Evolutionary conservation across 2,888 invertebrate species (phyloP).

Genomic region (Leptothorax acervorum): DNA sequence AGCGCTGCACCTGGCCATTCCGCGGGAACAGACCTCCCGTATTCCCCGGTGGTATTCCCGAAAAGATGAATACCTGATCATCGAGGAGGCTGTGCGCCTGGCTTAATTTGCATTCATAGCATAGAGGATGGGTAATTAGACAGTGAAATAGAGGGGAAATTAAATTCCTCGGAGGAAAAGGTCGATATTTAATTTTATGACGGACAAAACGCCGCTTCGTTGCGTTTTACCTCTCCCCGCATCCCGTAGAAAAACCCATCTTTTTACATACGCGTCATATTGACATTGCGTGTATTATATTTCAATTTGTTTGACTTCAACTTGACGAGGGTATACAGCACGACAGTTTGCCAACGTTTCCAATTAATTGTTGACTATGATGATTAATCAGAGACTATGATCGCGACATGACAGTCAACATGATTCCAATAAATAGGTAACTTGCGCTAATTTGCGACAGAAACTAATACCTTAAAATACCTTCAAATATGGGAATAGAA

Average conservation of each 20-base stretch:
- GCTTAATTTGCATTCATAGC: conserved; percentile 23
- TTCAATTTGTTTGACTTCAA: background rate
- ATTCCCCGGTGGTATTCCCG: conserved; percentile 10
- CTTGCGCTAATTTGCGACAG: background rate
- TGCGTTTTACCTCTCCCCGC: background rate
- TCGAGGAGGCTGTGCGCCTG: background rate
- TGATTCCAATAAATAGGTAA: background rate
- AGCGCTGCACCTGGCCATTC: conserved; percentile 64
- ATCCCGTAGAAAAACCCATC: background rate
- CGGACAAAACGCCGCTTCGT: background rate
- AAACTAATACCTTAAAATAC: background rate
- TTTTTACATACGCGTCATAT: background rate
- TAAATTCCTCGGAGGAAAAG: background rate
- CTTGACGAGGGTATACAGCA: background rate
- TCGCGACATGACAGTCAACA: background rate
- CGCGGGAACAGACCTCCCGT: conserved; percentile 54
- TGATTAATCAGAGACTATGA: background rate
- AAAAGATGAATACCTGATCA: conserved; percentile 43
- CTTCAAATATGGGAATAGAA: background rate
- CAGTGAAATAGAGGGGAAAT: background rate
- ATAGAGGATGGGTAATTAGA: conserved; percentile 15
- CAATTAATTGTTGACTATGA: conserved; percentile 8
- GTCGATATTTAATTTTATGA: conserved; percentile 24
- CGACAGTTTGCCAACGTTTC: conserved; percentile 3
- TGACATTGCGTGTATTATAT: conserved; percentile 2